Evolutionary conservation across 2,888 invertebrate genomes (phyloP), one percentile per base, ranked within the genome.

Genomic region (Drosophila acutilabella): DNA sequence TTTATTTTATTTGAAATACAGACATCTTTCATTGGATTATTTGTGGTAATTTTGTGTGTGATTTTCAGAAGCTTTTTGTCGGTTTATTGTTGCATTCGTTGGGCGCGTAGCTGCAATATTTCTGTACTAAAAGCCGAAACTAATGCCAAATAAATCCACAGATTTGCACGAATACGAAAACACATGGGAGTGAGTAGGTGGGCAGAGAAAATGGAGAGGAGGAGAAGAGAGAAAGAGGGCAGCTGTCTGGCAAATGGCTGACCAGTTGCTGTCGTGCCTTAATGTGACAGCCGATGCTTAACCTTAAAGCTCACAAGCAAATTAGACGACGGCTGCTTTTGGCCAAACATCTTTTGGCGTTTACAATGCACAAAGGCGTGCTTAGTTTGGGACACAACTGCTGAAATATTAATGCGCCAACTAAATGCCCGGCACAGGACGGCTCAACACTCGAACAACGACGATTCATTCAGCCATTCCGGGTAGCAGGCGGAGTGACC

Each of bases 381-480:
- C 81, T 75, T 76, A 80, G 68, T 38, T 30, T 52, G 40, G 52
- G 61, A 71, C 71, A 79, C 54, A 67, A 42, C 52, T 80, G 71
- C 14, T 84, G 71, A 87, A 75, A 83, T 79, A 72, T 79, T 84
- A 75, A 84, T 74, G 78, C 42, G n/a, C 8, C 51, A 52, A 40
- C 64, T 67, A 71, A 79, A 73, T 70, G 73, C 60, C 14, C 42
- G 8, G 23, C 30, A 45, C 58, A 26, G 42, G 4, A 36, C 36
- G 5, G 13, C 36, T 13, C 36, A 36, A 1, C 36, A 36, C 36
- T 36, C 36, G 13, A 36, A 36, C 36, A 36, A 36, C 13, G 38
- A 59, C 47, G 20, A 52, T 41, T 42, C 40, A 26, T 52, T 23
- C 20, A 14, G 33, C 54, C 40, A 16, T 52, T 13, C n/a, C 10